These are phyloP conservation scores for Drosophila paranaensis DNA, from an alignment of 2,888 invertebrate species.

Conservation along the genomic window DNA sequence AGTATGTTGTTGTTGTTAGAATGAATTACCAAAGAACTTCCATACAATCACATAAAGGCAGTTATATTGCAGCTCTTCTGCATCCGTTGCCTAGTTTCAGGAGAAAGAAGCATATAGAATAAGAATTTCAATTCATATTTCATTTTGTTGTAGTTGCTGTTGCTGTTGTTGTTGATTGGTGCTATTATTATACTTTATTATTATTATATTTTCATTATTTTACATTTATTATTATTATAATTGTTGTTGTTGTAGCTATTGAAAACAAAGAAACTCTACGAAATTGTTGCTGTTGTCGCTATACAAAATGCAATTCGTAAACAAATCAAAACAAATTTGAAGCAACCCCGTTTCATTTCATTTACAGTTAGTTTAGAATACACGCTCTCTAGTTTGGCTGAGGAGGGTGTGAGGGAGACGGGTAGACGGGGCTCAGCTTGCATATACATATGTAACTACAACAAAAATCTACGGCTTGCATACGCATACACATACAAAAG, in stretches of 20 bases:
- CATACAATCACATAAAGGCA: conserved; percentile 90
- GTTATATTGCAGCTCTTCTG: conserved; percentile 86
- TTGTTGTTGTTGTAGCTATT: conserved; percentile 44
- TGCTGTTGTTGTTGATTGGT: conserved; percentile 35
- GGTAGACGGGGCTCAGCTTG: conserved; percentile 19
- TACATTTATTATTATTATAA: conserved; percentile 12
- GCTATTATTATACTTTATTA: conserved; percentile 28
- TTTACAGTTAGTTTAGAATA: conserved; percentile 19
- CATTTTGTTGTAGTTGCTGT: conserved; percentile 27
- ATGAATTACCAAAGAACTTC: conserved; percentile 88
- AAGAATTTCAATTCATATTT: conserved; percentile 44
- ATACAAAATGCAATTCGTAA: conserved; percentile 53
- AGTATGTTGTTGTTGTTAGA: conserved; percentile 54
- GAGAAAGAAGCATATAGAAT: conserved; percentile 75
- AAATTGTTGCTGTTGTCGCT: conserved; percentile 35
- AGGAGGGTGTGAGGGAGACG: not conserved
- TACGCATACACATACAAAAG: conserved; percentile 34
- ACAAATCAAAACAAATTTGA: conserved; percentile 42
- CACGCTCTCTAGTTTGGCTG: conserved; percentile 32
- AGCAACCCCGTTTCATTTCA: conserved; percentile 45
- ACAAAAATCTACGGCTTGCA: conserved; percentile 42
- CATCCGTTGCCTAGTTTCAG: conserved; percentile 82
- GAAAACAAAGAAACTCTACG: conserved; percentile 45
- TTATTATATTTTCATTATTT: conserved; percentile 15
- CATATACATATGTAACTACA: conserved; percentile 26